Percentiles rank a stretch among this genome's conserved stretches.
phyloP scores from a whole-genome alignment of 1,140 invertebrate species.

The Venturia canescens region DNA sequence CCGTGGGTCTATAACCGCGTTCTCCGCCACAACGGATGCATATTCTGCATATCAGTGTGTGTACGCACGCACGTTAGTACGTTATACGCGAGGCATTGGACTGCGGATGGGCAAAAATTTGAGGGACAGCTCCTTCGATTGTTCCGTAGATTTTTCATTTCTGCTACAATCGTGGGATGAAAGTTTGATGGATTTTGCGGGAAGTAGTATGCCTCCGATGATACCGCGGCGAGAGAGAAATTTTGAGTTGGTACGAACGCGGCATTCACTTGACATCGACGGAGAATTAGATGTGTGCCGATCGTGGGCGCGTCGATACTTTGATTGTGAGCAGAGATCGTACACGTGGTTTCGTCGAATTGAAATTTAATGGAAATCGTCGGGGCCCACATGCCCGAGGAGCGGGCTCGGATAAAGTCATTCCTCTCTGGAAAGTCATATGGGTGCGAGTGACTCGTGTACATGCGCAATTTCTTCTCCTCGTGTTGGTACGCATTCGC shows the following conservation, averaged over 20 bases:
- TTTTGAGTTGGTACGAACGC: neutral
- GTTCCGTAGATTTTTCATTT: too few relatives aligned
- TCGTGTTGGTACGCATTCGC: neutral
- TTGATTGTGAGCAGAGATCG: slow-evolving; percentile 1
- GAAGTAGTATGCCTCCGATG: too few relatives aligned
- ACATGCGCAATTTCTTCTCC: neutral
- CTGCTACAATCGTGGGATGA: too few relatives aligned
- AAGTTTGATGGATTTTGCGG: too few relatives aligned
- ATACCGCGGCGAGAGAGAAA: too few relatives aligned
- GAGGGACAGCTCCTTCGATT: too few relatives aligned
- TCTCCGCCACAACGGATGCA: neutral
- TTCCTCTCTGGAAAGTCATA: neutral
- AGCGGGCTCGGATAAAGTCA: neutral
- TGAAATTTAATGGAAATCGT: neutral
- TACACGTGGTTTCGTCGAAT: slow-evolving; percentile 10
- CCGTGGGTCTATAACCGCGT: slow-evolving; percentile 23
- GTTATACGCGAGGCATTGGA: too few relatives aligned
- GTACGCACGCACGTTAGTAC: too few relatives aligned
- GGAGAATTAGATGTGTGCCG: slow-evolving; percentile 4
- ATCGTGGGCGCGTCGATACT: neutral
- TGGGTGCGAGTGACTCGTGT: neutral
- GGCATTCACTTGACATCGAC: neutral
- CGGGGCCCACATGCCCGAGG: neutral
- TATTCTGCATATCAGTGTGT: neutral
- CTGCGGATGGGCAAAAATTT: too few relatives aligned